These are phyloP conservation scores for Morone chrysops DNA, from an alignment of 2,113 vertebrate species.

Conservation along the genomic window DNA sequence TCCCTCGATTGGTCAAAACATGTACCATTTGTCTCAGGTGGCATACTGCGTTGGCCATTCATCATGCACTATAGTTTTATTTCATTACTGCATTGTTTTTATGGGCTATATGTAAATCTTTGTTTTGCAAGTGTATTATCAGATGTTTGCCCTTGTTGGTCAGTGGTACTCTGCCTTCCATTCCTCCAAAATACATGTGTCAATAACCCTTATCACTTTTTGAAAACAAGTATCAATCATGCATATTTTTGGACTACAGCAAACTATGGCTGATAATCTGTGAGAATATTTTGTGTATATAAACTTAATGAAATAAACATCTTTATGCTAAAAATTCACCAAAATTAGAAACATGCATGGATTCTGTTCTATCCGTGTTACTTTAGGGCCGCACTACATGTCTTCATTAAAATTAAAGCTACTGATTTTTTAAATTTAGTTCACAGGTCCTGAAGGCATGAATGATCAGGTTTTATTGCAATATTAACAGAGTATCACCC, in stretches of 20 bases:
- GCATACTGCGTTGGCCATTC: background rate
- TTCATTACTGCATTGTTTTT: slow-evolving; percentile 34
- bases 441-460: slow-evolving; percentile 5
- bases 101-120: background rate
- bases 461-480: background rate
- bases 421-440: background rate
- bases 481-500: background rate
- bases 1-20: slow-evolving; percentile 54
- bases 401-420: background rate
- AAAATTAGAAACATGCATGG: too few relatives aligned
- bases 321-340: background rate
- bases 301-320: background rate
- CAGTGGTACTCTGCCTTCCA: background rate
- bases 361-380: background rate
- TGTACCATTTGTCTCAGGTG: slow-evolving; percentile 27
- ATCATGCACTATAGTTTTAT: slow-evolving; percentile 1
- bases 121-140: slow-evolving; percentile 1
- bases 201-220: background rate
- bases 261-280: background rate
- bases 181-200: background rate
- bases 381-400: background rate
- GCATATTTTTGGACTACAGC: background rate
- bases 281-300: background rate
- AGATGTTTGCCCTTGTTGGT: slow-evolving; percentile 16
- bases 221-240: background rate